These are phyloP conservation scores for Porites cylindrica DNA, from an alignment of 92 coral and sea anemone species.

Conservation along the genomic window DNA sequence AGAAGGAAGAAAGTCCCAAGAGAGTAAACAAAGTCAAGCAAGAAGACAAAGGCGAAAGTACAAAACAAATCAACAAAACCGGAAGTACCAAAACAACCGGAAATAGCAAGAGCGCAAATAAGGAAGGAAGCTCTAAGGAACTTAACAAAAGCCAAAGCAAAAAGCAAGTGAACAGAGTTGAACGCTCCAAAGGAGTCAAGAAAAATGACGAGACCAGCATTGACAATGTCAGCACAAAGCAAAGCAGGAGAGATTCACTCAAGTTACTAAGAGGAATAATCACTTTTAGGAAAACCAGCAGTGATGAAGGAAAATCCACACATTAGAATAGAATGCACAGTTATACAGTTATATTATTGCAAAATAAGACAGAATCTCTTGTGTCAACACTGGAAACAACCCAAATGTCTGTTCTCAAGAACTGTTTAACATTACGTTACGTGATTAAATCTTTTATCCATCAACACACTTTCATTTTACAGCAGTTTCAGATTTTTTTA, in stretches of 20 bases:
- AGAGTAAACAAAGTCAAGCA: neutral
- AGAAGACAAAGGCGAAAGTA: neutral
- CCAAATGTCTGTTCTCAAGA: too few relatives aligned
- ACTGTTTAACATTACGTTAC: too few relatives aligned
- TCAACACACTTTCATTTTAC: too few relatives aligned
- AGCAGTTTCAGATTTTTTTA: too few relatives aligned
- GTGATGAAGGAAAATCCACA: neutral
- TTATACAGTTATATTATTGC: too few relatives aligned
- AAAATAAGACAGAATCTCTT: too few relatives aligned
- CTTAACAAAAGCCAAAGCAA: neutral
- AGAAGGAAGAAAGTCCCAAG: neutral
- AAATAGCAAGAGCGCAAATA: neutral
- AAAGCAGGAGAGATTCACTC: neutral
- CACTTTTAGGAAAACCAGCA: slow-evolving; percentile 21
- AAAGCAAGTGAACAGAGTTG: neutral
- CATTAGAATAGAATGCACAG: neutral
- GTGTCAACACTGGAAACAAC: too few relatives aligned
- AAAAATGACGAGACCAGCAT: neutral
- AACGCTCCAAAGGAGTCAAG: neutral
- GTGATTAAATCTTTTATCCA: too few relatives aligned
- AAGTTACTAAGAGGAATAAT: slow-evolving; percentile 16
- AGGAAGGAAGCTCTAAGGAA: neutral
- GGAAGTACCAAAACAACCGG: neutral
- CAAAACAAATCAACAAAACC: neutral
- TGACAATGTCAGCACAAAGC: neutral